phyloP scores from a whole-genome alignment of 2,113 vertebrate genomes.

The Etheostoma spectabile region DNA sequence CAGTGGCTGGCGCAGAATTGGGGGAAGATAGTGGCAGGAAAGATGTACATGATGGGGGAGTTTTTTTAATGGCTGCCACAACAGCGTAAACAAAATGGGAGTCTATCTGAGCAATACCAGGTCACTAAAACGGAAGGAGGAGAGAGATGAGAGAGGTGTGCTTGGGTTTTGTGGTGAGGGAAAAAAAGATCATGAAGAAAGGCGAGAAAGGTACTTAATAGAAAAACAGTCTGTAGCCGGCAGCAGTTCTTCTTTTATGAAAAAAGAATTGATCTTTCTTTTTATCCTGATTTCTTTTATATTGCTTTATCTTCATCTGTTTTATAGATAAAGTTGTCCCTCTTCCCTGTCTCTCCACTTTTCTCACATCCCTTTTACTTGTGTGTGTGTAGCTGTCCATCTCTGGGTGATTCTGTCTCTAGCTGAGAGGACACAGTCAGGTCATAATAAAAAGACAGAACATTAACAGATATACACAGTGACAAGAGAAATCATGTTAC shows the following conservation, averaged over 20 bases:
- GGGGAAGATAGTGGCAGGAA: neutral
- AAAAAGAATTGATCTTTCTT: conserved; percentile 15
- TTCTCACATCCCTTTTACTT: neutral
- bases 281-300: neutral
- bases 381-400: neutral
- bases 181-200: neutral
- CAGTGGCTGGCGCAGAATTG: neutral
- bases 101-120: neutral
- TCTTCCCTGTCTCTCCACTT: neutral
- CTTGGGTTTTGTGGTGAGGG: neutral
- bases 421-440: too few species aligned
- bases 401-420: too few species aligned
- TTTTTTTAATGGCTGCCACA: conserved; percentile 12
- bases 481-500: too few species aligned
- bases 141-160: neutral
- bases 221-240: neutral
- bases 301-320: conserved; percentile 5
- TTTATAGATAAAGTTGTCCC: neutral
- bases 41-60: neutral
- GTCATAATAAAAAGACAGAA: too few species aligned
- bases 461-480: too few species aligned
- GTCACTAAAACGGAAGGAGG: neutral
- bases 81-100: neutral
- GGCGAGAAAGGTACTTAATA: neutral
- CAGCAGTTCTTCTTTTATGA: conserved; percentile 34